Conservation (phyloP, 2,113 vertebrate species). For the Cryptotis parvus region DNA sequence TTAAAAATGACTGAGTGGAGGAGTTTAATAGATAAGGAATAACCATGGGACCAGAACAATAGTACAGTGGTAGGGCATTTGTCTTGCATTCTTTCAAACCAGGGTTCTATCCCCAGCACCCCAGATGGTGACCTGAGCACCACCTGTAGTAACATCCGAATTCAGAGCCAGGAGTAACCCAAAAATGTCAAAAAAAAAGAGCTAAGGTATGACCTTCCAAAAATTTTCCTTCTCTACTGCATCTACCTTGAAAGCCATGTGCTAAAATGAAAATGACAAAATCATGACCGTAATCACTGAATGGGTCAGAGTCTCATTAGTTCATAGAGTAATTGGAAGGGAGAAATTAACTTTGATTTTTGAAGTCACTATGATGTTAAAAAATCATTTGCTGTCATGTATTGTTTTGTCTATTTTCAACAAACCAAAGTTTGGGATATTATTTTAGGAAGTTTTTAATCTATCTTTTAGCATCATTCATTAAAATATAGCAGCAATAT, state of each 20-base stretch:
- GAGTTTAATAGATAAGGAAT: neutral
- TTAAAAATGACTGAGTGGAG: neutral
- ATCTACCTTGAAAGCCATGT: neutral
- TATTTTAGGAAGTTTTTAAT: neutral
- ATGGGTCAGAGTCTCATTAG: neutral
- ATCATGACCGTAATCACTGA: neutral
- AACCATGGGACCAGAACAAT: too few species aligned
- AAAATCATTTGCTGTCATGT: neutral
- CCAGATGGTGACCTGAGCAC: too few species aligned
- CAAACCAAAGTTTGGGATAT: too few species aligned
- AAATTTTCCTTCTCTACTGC: neutral
- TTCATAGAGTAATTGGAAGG: neutral
- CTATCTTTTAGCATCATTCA: neutral
- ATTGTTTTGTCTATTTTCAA: neutral
- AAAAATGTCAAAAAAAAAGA: too few species aligned
- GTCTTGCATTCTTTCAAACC: too few species aligned
- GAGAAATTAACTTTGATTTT: neutral
- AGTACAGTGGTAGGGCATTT: too few species aligned
- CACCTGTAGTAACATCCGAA: too few species aligned
- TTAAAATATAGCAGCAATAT: neutral
- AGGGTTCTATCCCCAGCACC: too few species aligned
- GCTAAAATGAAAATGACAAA: neutral
- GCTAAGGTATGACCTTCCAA: too few species aligned
- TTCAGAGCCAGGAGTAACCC: too few species aligned
- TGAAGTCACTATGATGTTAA: constrained; percentile 3